A percentile compares a stretch with the other conserved stretches of the same genome.
These are phyloP conservation scores for Gallinago paraguaiae DNA, from an alignment of 2,113 vertebrate species.

Conservation along the genomic window DNA sequence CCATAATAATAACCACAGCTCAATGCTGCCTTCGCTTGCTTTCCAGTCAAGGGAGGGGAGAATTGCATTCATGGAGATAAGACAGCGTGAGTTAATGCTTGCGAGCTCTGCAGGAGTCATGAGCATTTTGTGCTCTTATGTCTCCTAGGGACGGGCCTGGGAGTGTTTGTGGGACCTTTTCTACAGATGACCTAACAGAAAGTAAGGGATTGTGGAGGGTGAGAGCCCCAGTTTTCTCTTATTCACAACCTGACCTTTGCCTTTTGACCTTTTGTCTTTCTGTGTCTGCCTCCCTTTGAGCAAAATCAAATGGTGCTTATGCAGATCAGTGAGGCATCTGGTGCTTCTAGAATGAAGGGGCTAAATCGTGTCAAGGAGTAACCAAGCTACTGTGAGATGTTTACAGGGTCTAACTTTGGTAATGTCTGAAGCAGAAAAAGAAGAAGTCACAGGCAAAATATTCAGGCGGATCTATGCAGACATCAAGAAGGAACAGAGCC, in stretches of 20 bases:
- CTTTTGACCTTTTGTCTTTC: background rate
- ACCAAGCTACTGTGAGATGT: background rate
- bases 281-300: background rate
- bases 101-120: background rate
- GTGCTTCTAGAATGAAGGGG: background rate
- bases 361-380: background rate
- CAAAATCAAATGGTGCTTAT: background rate
- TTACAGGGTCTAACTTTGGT: background rate
- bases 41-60: background rate
- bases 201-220: background rate
- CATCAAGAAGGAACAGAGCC: background rate
- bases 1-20: background rate
- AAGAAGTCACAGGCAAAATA: background rate
- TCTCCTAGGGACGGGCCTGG: background rate
- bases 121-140: background rate
- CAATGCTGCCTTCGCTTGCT: background rate
- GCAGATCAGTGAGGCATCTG: background rate
- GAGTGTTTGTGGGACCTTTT: background rate
- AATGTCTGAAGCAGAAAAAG: background rate
- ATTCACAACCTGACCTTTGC: background rate
- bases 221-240: background rate
- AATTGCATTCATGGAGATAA: background rate
- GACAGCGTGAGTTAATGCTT: background rate
- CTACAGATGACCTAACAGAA: background rate
- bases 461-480: background rate